Base-by-base conservation (phyloP, 2,113 vertebrate species). In the Catharus bicknelli region DNA sequence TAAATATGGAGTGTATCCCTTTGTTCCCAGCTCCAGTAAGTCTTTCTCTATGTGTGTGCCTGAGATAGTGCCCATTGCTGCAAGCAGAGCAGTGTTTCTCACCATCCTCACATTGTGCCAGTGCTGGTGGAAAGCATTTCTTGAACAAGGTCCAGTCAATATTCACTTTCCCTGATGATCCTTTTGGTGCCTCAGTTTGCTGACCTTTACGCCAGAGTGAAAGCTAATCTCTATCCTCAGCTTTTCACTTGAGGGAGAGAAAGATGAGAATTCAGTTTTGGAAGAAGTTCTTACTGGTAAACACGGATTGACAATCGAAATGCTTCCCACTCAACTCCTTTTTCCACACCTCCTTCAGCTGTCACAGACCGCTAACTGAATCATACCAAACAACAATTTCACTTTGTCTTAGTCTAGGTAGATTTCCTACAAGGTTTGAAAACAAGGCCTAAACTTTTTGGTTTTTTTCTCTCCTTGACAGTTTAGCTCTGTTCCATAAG, bases 211-310 rank as follows among this genome's bases (percentile, higher is more conserved):
- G 6, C 14, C 19, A 34, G 47, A 58, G 20, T 8, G 42, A 84
- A 89, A 88, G 67, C 43, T 87, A 73, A 92, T 72, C 67, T 79
- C 66, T 45, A 74, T 34, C 75, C 87, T 85, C 89, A 89, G 67
- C 55, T 92, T 90, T 91, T 72, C 36, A 87, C 43, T 74, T 64
- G 81, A 89, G 62, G 15, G 32, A 86, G 43, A 34, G 32, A 87
- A 89, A 89, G 67, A 58, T 32, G 50, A 72, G 26, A 84, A 34
- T 68, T 95, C 34, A 51, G 34, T 77, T 91, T 80, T 83, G 55
- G 67, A 87, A 83, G 57, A 74, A 16, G 25, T 32, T 79, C n/a
- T 55, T 34, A n/a, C 51, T 57, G 45, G 54, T 54, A 74, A 75
- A 78, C 72, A 54, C 1, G 5, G 43, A 85, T 3, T 76, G 63